Percentiles rank a stretch among this genome's conserved stretches.
Conservation (phyloP, 2,797 vertebrate genomes). For the Tenualosa ilisha region DNA sequence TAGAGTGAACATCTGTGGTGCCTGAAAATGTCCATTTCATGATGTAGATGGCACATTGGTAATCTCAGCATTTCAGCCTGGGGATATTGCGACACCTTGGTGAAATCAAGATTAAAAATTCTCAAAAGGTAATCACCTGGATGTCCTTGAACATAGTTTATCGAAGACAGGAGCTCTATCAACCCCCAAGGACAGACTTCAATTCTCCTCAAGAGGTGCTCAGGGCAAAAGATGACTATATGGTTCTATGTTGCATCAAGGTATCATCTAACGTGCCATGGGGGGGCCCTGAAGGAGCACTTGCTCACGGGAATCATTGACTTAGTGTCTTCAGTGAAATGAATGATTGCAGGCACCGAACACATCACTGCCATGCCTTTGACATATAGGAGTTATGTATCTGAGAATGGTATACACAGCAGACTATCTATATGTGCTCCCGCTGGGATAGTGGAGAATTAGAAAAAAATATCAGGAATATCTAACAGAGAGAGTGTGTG, state of each 20-base stretch:
- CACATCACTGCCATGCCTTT: not conserved
- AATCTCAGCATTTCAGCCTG: not conserved
- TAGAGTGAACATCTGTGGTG: not conserved
- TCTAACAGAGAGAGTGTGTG: not conserved
- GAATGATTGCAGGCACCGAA: not conserved
- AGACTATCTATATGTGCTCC: not conserved
- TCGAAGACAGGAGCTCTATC: not conserved
- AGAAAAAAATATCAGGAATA: not conserved
- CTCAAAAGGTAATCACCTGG: not conserved
- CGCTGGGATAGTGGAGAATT: not conserved
- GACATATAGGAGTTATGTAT: not conserved
- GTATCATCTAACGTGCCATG: not conserved
- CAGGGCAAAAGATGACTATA: not conserved
- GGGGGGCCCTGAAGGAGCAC: not conserved
- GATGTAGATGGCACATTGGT: not conserved
- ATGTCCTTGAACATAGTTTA: slow-evolving; percentile 4
- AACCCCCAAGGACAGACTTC: slow-evolving; percentile 6
- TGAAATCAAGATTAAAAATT: not conserved
- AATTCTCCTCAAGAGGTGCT: not conserved
- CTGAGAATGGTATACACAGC: not conserved
- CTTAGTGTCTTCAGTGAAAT: not conserved
- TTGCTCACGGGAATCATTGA: not conserved
- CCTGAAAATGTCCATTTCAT: not conserved
- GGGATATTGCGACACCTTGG: not conserved
- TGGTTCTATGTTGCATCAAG: not conserved